These are phyloP conservation scores for Hirtodrosophila confusa DNA, from an alignment of 2,888 invertebrate genomes.

Conservation along the genomic window DNA sequence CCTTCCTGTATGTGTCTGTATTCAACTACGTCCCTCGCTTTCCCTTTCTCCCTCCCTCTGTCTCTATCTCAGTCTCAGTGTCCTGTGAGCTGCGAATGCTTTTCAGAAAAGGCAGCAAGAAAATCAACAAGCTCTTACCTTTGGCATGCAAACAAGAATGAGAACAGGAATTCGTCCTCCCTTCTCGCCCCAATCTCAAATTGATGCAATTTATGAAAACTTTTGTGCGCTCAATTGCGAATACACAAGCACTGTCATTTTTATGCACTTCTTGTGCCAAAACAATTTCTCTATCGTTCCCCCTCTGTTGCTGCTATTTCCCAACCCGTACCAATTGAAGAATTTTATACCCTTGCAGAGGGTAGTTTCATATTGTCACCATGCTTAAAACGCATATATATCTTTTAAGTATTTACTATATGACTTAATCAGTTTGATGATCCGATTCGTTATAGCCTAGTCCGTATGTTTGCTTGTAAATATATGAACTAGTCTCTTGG, in stretches of 20 bases:
- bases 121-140: constrained; percentile 65
- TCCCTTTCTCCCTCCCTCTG: not conserved
- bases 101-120: constrained; percentile 33
- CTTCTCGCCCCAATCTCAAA: constrained; percentile 50
- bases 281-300: constrained; percentile 60
- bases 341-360: not conserved
- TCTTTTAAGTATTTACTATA: too few relatives aligned
- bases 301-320: constrained; percentile 8
- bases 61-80: too few relatives aligned
- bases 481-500: too few relatives aligned
- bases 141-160: constrained; percentile 48
- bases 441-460: too few relatives aligned
- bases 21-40: not conserved
- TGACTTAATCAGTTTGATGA: too few relatives aligned
- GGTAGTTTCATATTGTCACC: constrained; percentile 9
- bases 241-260: constrained; percentile 71
- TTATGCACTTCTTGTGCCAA: constrained; percentile 72
- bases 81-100: constrained; percentile 3
- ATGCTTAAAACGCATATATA: too few relatives aligned
- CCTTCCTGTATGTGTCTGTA: constrained; percentile 42
- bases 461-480: too few relatives aligned
- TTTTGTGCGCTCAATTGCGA: constrained; percentile 78
- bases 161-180: constrained; percentile 19
- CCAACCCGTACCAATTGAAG: constrained; percentile 30
- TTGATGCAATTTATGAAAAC: constrained; percentile 79